A percentile compares a stretch with the other conserved stretches of the same genome.
These are phyloP conservation scores for Phrynosoma blainvillii DNA, from an alignment of 2,113 vertebrate species.

Conservation along the genomic window DNA sequence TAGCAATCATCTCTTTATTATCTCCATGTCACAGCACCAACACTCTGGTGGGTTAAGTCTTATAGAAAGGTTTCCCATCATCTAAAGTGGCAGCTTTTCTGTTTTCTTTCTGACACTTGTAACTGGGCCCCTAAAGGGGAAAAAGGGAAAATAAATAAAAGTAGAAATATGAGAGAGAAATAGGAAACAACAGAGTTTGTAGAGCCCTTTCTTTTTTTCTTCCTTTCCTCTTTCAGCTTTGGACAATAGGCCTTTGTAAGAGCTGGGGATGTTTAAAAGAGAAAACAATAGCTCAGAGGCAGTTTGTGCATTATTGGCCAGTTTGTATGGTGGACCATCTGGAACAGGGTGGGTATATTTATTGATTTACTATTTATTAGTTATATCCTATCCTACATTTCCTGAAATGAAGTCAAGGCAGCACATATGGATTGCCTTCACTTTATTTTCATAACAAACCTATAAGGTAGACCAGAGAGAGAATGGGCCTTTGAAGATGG, in stretches of 20 bases:
- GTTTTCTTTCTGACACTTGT: constrained; percentile 57
- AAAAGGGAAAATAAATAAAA: constrained; percentile 30
- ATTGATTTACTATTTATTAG: not conserved
- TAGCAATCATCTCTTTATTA: constrained; percentile 48
- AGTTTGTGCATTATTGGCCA: not conserved
- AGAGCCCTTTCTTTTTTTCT: not conserved
- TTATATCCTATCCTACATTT: too few relatives aligned
- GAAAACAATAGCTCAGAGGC: not conserved
- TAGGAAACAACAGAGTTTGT: constrained; percentile 6
- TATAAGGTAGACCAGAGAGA: not conserved
- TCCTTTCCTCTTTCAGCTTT: not conserved
- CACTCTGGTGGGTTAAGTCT: constrained; percentile 58
- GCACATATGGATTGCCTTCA: not conserved
- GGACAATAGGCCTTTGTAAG: constrained; percentile 1
- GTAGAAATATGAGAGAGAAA: constrained; percentile 14
- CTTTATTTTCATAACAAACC: not conserved
- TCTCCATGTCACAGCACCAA: constrained; percentile 49
- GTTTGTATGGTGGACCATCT: not conserved
- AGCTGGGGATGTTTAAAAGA: not conserved
- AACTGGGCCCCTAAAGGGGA: constrained; percentile 35
- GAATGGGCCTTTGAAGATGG: too few relatives aligned
- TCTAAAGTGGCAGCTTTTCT: constrained; percentile 59
- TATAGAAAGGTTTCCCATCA: constrained; percentile 58
- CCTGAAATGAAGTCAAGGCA: not conserved
- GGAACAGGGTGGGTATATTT: not conserved